A percentile compares a stretch with the other conserved stretches of the same genome.
These are phyloP conservation scores for Caloenas nicobarica DNA, from an alignment of 2,113 vertebrate species.

Conservation along the genomic window DNA sequence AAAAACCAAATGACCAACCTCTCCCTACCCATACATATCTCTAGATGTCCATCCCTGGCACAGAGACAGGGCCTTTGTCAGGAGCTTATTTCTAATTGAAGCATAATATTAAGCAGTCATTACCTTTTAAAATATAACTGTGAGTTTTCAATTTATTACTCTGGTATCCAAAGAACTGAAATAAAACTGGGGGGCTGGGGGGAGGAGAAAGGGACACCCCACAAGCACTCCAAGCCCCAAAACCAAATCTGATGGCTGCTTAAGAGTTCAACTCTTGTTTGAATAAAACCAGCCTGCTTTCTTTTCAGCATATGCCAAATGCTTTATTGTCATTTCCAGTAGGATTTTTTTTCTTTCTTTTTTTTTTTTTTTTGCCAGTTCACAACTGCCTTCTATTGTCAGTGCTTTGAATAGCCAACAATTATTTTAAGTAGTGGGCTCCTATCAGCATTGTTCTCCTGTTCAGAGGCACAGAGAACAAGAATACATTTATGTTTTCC, in stretches of 20 bases:
- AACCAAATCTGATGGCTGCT: background rate
- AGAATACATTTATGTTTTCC: constrained; percentile 54
- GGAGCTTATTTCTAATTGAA: background rate
- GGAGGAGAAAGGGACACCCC: background rate
- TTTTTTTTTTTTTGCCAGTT: background rate
- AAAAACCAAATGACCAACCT: background rate
- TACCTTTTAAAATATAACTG: background rate
- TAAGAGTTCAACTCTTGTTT: background rate
- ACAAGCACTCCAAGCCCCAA: background rate
- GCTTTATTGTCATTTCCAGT: constrained; percentile 37
- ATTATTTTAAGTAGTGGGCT: constrained; percentile 13
- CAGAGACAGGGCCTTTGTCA: background rate
- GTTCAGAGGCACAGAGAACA: constrained; percentile 52
- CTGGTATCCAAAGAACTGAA: background rate
- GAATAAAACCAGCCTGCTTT: background rate
- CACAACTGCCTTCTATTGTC: constrained; percentile 52
- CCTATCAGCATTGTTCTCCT: constrained; percentile 69
- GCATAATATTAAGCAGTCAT: background rate
- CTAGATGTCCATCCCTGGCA: background rate
- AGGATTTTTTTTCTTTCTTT: background rate
- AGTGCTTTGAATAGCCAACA: constrained; percentile 41
- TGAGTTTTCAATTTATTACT: background rate
- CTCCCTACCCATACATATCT: background rate
- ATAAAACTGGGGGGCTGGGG: background rate
- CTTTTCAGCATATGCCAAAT: background rate